These are phyloP conservation scores for Doryteuthis pealeii DNA, from an alignment of 1,140 invertebrate species.

Conservation along the genomic window DNA sequence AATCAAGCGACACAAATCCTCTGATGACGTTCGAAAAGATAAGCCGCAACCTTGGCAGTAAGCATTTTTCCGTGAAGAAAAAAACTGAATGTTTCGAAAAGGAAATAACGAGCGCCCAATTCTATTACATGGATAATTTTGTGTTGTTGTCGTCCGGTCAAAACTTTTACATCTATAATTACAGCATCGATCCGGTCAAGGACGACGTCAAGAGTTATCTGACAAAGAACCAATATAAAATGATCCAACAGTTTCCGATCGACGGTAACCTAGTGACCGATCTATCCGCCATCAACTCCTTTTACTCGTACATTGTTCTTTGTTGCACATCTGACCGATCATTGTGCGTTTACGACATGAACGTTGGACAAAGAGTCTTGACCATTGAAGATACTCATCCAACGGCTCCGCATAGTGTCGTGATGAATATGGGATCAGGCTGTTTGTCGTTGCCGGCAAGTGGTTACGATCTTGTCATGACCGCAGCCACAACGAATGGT, in stretches of 20 bases:
- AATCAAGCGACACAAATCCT: slow-evolving; percentile 39
- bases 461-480: slow-evolving; percentile 59
- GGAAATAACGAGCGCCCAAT: slow-evolving; percentile 53
- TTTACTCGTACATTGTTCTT: slow-evolving; percentile 59
- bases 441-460: slow-evolving; percentile 48
- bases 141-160: slow-evolving; percentile 54
- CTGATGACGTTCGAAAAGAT: slow-evolving; percentile 41
- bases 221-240: slow-evolving; percentile 51
- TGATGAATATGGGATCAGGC: slow-evolving; percentile 56
- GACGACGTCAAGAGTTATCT: slow-evolving; percentile 56
- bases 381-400: slow-evolving; percentile 49
- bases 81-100: slow-evolving; percentile 44
- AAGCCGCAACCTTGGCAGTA: slow-evolving; percentile 22
- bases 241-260: slow-evolving; percentile 46
- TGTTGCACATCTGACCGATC: slow-evolving; percentile 56
- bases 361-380: slow-evolving; percentile 47
- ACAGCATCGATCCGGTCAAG: slow-evolving; percentile 51
- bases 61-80: slow-evolving; percentile 25
- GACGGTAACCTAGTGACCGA: slow-evolving; percentile 52
- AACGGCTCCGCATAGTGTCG: slow-evolving; percentile 50
- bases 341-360: slow-evolving; percentile 58
- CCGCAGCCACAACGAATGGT: slow-evolving; percentile 53
- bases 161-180: slow-evolving; percentile 57
- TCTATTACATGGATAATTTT: slow-evolving; percentile 62
- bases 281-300: slow-evolving; percentile 55